Base-by-base conservation (phyloP, 2,113 vertebrate genomes). In the Cyprinodon tularosa region DNA sequence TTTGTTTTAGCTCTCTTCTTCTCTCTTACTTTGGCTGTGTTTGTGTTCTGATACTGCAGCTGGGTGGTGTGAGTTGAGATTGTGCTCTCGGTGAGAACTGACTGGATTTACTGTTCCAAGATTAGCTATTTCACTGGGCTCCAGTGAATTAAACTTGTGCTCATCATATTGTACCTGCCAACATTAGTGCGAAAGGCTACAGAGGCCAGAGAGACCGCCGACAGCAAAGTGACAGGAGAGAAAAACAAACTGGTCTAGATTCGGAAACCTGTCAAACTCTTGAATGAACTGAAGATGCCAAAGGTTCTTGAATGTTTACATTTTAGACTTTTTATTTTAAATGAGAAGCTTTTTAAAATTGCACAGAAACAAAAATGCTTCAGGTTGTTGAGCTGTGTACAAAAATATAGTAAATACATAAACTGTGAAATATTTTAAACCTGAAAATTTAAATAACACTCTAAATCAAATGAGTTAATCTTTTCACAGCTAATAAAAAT, bases 51-150 rank as follows among this genome's bases (percentile, higher is more conserved):
- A 67, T 78, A 72, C 60, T 73, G n/a, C 38, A 53, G 72, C 78
- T 13, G 38, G 72, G 57, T 50, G 44, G 84, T 66, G 47, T 73
- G 74, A 71, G 65, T 60, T 65, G 20, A 64, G 85, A 84, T 86
- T 75, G 39, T 66, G 38, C 53, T 39, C 68, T 74, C 63, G 65
- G 79, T 47, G 60, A 76, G 66, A 48, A 66, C 70, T 45, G 81
- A 45, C 44, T 14, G 62, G 78, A 70, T 77, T 77, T 75, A 64
- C 62, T 80, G 72, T 80, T 67, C 60, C 74, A 50, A 62, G 47
- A 53, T 57, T 71, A 68, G 67, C 74, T 53, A 59, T 79, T 65
- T 38, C 65, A 14, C 39, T 29, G 10, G 47, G 61, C 45, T 83
- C 20, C 57, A 68, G 72, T 42, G 62, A 77, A 80, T 74, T 77